A percentile compares a stretch with the other conserved stretches of the same genome.
These are phyloP conservation scores for Yponomeuta cagnagella DNA, from an alignment of 2,888 invertebrate genomes.

Conservation along the genomic window DNA sequence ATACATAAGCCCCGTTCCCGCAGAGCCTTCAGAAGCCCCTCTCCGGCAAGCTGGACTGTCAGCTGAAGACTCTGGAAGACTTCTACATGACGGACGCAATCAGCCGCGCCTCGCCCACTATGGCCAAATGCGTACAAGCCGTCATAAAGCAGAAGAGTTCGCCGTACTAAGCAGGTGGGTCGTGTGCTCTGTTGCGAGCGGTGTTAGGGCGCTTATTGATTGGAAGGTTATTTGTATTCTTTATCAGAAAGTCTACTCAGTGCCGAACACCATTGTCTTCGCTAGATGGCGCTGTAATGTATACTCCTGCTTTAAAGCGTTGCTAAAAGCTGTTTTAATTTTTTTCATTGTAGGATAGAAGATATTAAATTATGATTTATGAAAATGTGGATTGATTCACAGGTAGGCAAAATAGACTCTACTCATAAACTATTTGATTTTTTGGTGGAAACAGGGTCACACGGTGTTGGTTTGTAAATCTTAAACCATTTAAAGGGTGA, in stretches of 20 bases:
- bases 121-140: constrained; percentile 98
- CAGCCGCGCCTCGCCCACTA: constrained; percentile 96
- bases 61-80: constrained; percentile 86
- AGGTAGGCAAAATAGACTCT: too few species aligned
- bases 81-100: constrained; percentile 97
- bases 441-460: too few species aligned
- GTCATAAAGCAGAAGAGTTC: constrained; percentile 82
- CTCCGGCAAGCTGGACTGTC: constrained; percentile 79
- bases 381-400: too few species aligned
- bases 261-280: too few species aligned
- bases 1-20: not conserved
- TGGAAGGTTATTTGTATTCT: not conserved
- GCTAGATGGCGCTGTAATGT: too few species aligned
- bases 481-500: too few species aligned
- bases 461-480: too few species aligned
- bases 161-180: constrained; percentile 39
- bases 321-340: too few species aligned
- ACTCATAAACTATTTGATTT: too few species aligned
- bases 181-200: not conserved
- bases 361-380: too few species aligned
- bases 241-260: not conserved
- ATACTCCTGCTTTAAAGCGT: too few species aligned
- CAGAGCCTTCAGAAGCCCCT: constrained; percentile 67
- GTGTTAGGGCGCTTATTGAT: not conserved
- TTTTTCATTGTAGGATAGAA: too few species aligned